Base-by-base conservation (phyloP, 2,888 invertebrate species). In the Subacronicta megacephala region DNA sequence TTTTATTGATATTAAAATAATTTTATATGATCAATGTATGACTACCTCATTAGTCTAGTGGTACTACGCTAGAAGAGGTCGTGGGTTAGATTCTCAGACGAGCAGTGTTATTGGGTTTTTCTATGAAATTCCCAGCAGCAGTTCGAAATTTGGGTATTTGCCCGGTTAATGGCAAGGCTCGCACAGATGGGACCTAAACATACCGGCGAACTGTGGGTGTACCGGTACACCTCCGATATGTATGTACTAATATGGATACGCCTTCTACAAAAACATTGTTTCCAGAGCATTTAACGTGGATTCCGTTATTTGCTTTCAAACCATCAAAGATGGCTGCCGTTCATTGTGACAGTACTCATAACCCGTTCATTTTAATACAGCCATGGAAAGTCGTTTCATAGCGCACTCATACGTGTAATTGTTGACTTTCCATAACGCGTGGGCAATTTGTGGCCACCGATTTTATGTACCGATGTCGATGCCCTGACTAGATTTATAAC, bases 391-490 rank as follows among this genome's bases (percentile, higher is more conserved):
- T 79, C 73, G 62, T 85, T 85, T 80, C 73, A 76, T 70, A 74
- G 81, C 57, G 85, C 89, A 85, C 83, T 90, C 87, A 82, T 71
- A 84, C 89, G 87, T 89, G 83, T 87, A 88, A 89, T 88, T 82
- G 83, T 69, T 72, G 73, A 81, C 89, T 91, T 91, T 90, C 89
- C 81, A 83, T 72, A 74, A 79, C 66, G 80, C 72, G 62, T 44
- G 47, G 51, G 74, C 66, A 73, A 80, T 72, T 73, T 72, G 72
- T 64, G 60, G 52, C 33, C 37, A 61, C 45, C 46, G 43, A 57
- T 52, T 66, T 61, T 62, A 54, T 58, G 41, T 37, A 40, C 44
- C 23, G 23, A 49, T 55, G 75, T 72, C 69, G 59, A 69, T 75
- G 63, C 50, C 44, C 65, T 44, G 26, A 9, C 41, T 52, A 72